These are phyloP conservation scores for Numenius phaeopus DNA, from an alignment of 2,797 vertebrate species.

Conservation along the genomic window DNA sequence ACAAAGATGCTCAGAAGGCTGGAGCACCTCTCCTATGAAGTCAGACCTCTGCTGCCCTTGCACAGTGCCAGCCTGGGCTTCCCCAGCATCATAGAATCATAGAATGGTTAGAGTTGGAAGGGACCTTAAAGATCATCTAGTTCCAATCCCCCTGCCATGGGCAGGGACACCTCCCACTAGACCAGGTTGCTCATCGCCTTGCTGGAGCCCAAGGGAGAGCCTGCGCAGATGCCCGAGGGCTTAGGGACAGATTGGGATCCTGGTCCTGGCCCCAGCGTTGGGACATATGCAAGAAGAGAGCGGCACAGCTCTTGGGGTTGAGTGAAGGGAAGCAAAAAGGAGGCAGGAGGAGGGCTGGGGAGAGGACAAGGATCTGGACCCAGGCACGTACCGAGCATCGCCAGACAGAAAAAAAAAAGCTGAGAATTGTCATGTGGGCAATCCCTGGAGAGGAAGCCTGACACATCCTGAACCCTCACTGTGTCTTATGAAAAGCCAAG, in stretches of 20 bases:
- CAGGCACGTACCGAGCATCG: accelerated
- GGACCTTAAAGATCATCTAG: too few relatives aligned
- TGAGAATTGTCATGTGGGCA: neutral
- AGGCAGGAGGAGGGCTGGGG: neutral
- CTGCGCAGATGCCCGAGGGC: neutral
- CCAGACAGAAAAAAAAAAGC: neutral
- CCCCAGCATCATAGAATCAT: neutral
- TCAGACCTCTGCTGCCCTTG: neutral
- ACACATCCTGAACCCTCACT: neutral
- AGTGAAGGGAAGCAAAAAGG: neutral
- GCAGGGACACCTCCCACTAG: too few relatives aligned
- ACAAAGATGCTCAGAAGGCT: too few relatives aligned
- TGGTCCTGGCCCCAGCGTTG: neutral
- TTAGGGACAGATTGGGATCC: neutral
- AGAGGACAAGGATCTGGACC: neutral
- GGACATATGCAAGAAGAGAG: neutral
- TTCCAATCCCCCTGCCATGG: too few relatives aligned
- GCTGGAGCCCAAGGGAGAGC: neutral
- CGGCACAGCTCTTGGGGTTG: neutral
- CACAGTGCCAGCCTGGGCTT: neutral
- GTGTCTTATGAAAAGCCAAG: neutral
- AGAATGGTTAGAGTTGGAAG: too few relatives aligned
- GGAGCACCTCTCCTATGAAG: neutral
- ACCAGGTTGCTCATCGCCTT: neutral
- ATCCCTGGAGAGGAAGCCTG: neutral